Evolutionary conservation across 2,113 vertebrate genomes (phyloP), one percentile per base, ranked within the genome.

Genomic region (Rallus limicola): DNA sequence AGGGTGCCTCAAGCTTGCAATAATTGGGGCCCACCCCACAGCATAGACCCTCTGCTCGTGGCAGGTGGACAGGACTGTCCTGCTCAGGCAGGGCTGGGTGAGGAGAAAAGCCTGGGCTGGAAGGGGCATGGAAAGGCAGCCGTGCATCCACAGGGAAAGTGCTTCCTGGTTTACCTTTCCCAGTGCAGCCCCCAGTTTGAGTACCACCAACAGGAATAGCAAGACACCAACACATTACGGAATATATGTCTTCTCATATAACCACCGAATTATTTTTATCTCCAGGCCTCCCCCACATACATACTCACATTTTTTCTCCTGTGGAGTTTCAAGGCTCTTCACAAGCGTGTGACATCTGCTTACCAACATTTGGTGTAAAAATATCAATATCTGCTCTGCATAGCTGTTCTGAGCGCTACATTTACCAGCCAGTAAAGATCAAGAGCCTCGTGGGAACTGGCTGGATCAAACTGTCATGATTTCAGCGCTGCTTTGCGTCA

Each of bases 401-500:
- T 90, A 84, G 94, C 89, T 52, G 88, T 79, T 81, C 89, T 29
- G 81, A 92, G 85, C 23, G 59, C 91, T 94, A 52, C 92, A 91
- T 91, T 93, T 91, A 96, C 92, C 79, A 83, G 70, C 85, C 31
- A 82, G 88, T 82, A 93, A 96, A 92, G 94, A 97, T 87, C 91
- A 95, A 63, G 92, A 94, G 86, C 69, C 94, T 95, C 87, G 82
- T 38, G 93, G 94, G 95, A 96, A 93, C 64, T 89, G 86, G 92
- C 95, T 93, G 95, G 92, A 97, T 93, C 96, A 82, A 88, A 76
- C 93, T 88, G 90, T 93, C 96, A 93, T 80, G 95, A 89, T 96
- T 97, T 94, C 94, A 96, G 94, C 90, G 33, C 50, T 63, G 93
- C 93, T 88, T 96, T 98, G 97, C 97, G 97, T 98, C 98, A 97